phyloP scores from a whole-genome alignment of 2,888 invertebrate species.

The Cryptosula pallasiana region DNA sequence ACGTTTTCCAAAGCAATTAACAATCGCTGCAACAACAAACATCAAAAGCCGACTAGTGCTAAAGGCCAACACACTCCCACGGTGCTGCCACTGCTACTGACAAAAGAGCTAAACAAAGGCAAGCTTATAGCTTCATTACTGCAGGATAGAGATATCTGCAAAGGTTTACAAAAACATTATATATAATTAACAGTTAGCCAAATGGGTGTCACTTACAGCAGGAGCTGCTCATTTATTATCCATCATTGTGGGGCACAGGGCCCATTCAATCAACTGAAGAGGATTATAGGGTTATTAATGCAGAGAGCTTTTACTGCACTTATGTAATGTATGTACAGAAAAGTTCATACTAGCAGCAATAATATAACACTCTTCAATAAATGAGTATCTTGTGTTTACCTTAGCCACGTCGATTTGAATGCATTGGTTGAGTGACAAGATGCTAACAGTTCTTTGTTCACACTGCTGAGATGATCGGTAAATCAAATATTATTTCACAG shows the following conservation, averaged over 20 bases:
- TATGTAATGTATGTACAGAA: no score
- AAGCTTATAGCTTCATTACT: no score
- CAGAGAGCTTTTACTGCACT: no score
- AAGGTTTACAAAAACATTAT: neutral
- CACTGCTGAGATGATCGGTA: neutral
- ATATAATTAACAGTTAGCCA: neutral
- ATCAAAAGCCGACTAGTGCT: constrained; percentile 4
- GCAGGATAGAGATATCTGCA: no score
- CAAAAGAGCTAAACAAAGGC: neutral
- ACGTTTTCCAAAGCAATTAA: constrained; percentile 20
- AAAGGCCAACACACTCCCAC: neutral
- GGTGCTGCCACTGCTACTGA: neutral
- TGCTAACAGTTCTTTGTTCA: no score
- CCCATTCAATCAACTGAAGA: no score
- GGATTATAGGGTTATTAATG: no score
- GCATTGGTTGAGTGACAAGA: neutral
- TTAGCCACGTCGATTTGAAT: no score
- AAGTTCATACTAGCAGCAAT: no score
- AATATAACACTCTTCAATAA: no score
- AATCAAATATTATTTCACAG: neutral
- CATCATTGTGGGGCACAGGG: no score
- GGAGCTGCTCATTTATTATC: neutral
- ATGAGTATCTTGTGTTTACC: no score
- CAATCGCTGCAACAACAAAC: neutral
- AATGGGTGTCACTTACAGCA: neutral